Percentiles rank a stretch among this genome's conserved stretches.
Conservation (phyloP, 2,888 invertebrate species). For the Eupithecia exiguata region DNA sequence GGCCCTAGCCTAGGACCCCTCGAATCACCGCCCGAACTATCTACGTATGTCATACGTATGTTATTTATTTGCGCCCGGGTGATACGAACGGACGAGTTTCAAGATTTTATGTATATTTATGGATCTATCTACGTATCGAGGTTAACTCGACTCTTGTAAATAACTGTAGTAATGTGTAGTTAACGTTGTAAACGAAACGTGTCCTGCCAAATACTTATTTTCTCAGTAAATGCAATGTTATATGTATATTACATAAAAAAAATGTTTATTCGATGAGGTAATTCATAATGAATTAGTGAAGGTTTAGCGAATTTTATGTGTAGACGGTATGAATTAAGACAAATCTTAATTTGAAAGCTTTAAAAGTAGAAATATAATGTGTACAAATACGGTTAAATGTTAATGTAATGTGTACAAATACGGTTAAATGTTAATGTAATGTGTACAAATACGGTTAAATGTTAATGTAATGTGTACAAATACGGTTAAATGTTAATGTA, state of each 20-base stretch:
- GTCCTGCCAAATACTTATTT: constrained; percentile 58
- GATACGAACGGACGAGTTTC: constrained; percentile 22
- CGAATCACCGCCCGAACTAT: not conserved
- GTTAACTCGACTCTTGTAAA: constrained; percentile 11
- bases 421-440: constrained; percentile 58
- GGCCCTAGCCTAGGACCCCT: constrained; percentile 19
- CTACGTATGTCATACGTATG: not conserved
- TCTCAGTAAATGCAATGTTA: constrained; percentile 51
- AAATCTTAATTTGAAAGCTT: constrained; percentile 79
- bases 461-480: constrained; percentile 69
- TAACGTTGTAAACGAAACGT: constrained; percentile 52
- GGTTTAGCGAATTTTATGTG: constrained; percentile 59
- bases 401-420: constrained; percentile 69
- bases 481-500: constrained; percentile 58
- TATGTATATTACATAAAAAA: constrained; percentile 57
- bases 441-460: constrained; percentile 67
- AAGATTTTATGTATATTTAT: constrained; percentile 37
- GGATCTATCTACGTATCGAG: constrained; percentile 21
- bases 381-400: constrained; percentile 65
- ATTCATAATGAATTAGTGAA: constrained; percentile 60
- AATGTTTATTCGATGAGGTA: constrained; percentile 51
- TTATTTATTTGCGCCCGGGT: constrained; percentile 34
- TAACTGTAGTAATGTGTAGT: constrained; percentile 36
- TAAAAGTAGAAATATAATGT: constrained; percentile 71
- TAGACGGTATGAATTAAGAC: constrained; percentile 62